These are phyloP conservation scores for Narcine bancroftii DNA, from an alignment of 2,113 vertebrate species.

Conservation along the genomic window DNA sequence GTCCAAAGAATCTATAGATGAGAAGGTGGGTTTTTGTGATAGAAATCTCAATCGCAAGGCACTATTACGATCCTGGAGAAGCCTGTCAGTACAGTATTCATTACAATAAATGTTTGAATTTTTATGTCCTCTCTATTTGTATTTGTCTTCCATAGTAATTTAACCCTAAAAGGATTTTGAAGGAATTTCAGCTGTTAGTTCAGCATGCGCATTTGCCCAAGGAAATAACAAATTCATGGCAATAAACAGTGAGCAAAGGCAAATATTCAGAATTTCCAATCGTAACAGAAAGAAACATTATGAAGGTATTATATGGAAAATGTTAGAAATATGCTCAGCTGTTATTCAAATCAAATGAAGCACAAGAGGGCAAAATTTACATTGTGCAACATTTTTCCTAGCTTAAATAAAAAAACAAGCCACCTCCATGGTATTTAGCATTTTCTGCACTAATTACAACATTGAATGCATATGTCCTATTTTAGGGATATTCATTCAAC, in stretches of 20 bases:
- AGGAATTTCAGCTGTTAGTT: conserved; percentile 26
- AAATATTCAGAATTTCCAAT: not conserved
- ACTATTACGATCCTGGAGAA: not conserved
- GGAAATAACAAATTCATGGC: conserved; percentile 17
- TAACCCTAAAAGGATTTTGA: conserved; percentile 21
- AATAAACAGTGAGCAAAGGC: not conserved
- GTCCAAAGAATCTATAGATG: not conserved
- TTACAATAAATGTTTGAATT: conserved; percentile 13
- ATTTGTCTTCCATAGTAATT: conserved; percentile 3
- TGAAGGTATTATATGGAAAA: no score
- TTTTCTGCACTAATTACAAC: not conserved
- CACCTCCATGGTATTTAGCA: not conserved
- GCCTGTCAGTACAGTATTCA: not conserved
- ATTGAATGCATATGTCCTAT: not conserved
- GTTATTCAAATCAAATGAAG: not conserved
- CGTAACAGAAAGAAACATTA: not conserved
- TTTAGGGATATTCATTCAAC: not conserved
- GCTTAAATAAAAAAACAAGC: not conserved
- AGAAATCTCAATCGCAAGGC: not conserved
- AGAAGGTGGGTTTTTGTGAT: not conserved
- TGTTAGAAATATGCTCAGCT: not conserved
- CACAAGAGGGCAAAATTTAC: not conserved
- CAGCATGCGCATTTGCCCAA: no score
- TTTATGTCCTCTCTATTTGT: conserved; percentile 11
- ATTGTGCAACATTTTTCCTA: not conserved